These are phyloP conservation scores for Picathartes gymnocephalus DNA, from an alignment of 2,113 vertebrate species.

Conservation along the genomic window DNA sequence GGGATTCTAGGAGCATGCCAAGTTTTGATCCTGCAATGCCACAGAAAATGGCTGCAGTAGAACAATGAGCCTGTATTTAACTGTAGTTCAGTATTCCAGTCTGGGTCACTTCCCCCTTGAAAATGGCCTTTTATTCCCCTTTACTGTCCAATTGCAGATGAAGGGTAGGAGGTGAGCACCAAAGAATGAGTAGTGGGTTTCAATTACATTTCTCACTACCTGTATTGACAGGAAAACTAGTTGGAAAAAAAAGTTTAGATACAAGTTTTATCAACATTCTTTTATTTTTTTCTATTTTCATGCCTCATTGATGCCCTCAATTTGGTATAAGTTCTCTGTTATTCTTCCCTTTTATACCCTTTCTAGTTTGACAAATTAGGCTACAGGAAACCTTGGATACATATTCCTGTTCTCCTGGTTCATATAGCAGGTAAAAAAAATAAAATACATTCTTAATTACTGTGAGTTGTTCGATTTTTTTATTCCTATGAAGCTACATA, in stretches of 20 bases:
- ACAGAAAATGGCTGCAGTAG: not conserved
- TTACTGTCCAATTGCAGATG: not conserved
- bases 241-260: not conserved
- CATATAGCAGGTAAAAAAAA: slow-evolving; percentile 82
- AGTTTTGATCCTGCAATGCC: not conserved
- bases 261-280: not conserved
- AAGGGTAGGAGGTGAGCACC: not conserved
- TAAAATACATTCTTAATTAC: not conserved
- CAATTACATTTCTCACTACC: not conserved
- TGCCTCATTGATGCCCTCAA: not conserved
- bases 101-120: not conserved
- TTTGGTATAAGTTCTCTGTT: not conserved
- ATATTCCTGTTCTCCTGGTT: slow-evolving; percentile 80
- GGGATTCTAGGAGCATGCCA: not conserved
- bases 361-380: slow-evolving; percentile 89
- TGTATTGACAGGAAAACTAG: not conserved
- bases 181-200: not conserved
- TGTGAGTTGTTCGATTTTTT: not conserved
- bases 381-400: slow-evolving; percentile 80
- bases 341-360: not conserved
- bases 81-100: not conserved
- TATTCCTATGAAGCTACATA: not conserved
- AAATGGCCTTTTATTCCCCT: not conserved
- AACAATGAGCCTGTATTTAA: not conserved
- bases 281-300: not conserved